Evolutionary conservation across 1,140 invertebrate genomes (phyloP).

Genomic region (Battus philenor): DNA sequence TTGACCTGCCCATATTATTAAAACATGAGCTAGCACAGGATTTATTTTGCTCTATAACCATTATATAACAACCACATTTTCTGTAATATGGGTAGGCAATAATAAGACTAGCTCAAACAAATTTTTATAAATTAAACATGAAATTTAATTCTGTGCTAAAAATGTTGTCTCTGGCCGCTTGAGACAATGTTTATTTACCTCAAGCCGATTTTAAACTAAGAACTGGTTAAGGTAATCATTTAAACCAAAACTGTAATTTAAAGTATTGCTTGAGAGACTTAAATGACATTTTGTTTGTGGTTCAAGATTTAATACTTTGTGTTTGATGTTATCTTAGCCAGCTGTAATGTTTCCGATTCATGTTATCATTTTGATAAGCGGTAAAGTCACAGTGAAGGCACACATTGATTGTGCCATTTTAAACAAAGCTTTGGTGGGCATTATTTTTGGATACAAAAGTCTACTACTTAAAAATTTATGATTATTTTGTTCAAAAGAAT

Average conservation of each 20-base stretch:
- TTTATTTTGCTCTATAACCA: constrained; percentile 37
- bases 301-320: constrained; percentile 14
- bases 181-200: constrained; percentile 43
- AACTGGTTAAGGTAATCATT: constrained; percentile 32
- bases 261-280: constrained; percentile 9
- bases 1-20: constrained; percentile 41
- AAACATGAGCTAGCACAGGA: constrained; percentile 60
- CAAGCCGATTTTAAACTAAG: constrained; percentile 42
- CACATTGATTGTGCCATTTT: constrained; percentile 13
- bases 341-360: constrained; percentile 16
- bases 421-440: constrained; percentile 10
- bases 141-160: constrained; percentile 35
- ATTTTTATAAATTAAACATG: constrained; percentile 26
- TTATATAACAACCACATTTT: constrained; percentile 28
- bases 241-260: constrained; percentile 9
- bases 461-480: constrained; percentile 14
- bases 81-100: constrained; percentile 47
- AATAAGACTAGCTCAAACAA: constrained; percentile 63
- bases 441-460: constrained; percentile 15
- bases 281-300: constrained; percentile 10
- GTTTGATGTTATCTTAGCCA: constrained; percentile 17
- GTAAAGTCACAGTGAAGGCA: constrained; percentile 32
- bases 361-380: constrained; percentile 29
- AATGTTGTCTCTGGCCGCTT: constrained; percentile 61
- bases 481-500: constrained; percentile 18